Conservation (phyloP, 2,113 vertebrate species). For the Ailurus styani region DNA sequence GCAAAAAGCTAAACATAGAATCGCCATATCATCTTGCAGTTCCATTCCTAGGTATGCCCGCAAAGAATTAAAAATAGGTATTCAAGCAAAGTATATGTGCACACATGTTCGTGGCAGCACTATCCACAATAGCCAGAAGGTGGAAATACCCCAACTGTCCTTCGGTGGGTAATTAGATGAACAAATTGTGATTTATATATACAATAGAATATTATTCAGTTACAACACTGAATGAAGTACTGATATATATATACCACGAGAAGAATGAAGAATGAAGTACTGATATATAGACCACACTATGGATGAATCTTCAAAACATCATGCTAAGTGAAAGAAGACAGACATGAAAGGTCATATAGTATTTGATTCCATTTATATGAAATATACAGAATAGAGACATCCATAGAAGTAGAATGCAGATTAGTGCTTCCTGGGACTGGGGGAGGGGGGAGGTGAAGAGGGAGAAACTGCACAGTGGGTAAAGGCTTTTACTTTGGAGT, state of each 20-base stretch:
- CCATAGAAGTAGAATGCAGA: background rate
- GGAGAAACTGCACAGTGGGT: background rate
- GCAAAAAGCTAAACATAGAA: background rate
- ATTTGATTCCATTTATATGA: background rate
- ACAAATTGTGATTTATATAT: background rate
- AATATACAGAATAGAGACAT: background rate
- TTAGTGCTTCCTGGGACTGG: background rate
- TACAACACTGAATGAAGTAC: background rate
- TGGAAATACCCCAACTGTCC: background rate
- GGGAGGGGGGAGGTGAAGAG: background rate
- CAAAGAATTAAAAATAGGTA: background rate
- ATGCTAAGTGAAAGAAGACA: background rate
- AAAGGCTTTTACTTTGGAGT: background rate
- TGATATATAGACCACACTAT: background rate
- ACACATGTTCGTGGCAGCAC: background rate
- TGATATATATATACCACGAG: too few species aligned
- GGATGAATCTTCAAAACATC: background rate
- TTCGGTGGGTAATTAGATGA: background rate
- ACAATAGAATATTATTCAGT: background rate
- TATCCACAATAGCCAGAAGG: background rate
- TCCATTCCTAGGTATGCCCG: background rate
- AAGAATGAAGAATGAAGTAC: background rate
- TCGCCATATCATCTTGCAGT: background rate
- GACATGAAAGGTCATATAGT: background rate
- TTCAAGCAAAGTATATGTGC: background rate